These are phyloP conservation scores for Cecidostiba fungosa DNA, from an alignment of 2,888 invertebrate genomes.

Conservation along the genomic window DNA sequence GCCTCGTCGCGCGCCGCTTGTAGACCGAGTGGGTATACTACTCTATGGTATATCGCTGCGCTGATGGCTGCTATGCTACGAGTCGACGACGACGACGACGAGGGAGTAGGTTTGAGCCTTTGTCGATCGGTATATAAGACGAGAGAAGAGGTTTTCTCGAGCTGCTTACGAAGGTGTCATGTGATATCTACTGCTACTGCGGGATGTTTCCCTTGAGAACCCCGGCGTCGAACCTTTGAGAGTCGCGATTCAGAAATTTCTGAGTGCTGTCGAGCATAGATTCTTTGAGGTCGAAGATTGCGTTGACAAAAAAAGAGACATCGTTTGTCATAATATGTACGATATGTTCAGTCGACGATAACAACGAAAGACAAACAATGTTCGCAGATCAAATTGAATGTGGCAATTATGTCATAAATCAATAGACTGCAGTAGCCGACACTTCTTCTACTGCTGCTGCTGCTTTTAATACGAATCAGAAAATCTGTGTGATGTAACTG, in stretches of 20 bases:
- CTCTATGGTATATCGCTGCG: neutral
- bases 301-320: neutral
- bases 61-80: neutral
- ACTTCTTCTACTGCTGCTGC: conserved; percentile 15
- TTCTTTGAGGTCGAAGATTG: neutral
- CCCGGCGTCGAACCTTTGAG: too few species aligned
- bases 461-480: conserved; percentile 45
- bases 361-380: neutral
- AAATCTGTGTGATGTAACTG: conserved; percentile 55
- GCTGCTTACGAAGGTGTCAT: conserved; percentile 1
- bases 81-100: neutral
- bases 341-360: too few species aligned
- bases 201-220: too few species aligned
- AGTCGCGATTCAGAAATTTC: too few species aligned
- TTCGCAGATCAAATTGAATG: conserved; percentile 9
- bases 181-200: too few species aligned
- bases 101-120: neutral
- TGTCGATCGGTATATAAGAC: neutral
- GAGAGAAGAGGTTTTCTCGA: conserved; percentile 9
- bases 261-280: neutral
- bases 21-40: conserved; percentile 14
- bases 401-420: conserved; percentile 45
- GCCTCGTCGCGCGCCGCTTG: conserved; percentile 25
- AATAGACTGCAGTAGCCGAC: neutral
- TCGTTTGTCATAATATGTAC: neutral